Base-by-base conservation (phyloP, 2,888 invertebrate genomes). In the Acanthosepion pharaonis region DNA sequence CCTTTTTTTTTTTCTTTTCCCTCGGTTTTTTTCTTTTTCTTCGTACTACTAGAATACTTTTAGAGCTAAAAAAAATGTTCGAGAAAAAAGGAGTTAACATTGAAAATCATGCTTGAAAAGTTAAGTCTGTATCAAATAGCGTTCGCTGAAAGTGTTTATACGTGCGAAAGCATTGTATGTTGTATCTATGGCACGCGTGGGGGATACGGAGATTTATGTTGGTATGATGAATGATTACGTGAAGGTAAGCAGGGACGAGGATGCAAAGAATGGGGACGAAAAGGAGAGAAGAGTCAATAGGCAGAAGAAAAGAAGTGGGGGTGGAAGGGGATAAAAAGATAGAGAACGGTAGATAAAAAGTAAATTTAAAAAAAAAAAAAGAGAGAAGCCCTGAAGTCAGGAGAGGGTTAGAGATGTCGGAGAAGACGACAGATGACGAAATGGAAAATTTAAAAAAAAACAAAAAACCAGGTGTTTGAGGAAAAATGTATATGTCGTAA, bases 151-250 rank as follows among this genome's bases (percentile, higher is more conserved):
- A 53, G 51, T 55, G 55, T 9, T 55, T 55, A 55, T 55, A 15
- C 20, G 20, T 55, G 55, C 55, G 15, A 18, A 55, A 20, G 59
- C 23, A 59, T 23, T 59, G 59, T 23, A 25, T 23, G 59, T 59
- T 59, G 59, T 23, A 23, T 78, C 28, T 9, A 78, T 11, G 78
- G 78, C n/a, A 15, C n/a, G n/a, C 78, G n/a, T 11, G 78, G n/a
- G 78, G n/a, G n/a, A 78, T 78, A 78, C 78, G 78, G 78, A 78
- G 28, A 78, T 78, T 78, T 78, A 28, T 78, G 78, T 78, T 78
- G 78, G 78, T 78, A 78, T 78, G 78, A 78, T 78, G 78, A 78
- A 78, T 78, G 78, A 78, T n/a, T 78, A n/a, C 78, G 78, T 78
- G 78, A 78, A n/a, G 78, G 78, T 78, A n/a, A 78, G 78, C 78